Evolutionary conservation across 2,888 invertebrate genomes (phyloP).

Genomic region (Pocota personata): DNA sequence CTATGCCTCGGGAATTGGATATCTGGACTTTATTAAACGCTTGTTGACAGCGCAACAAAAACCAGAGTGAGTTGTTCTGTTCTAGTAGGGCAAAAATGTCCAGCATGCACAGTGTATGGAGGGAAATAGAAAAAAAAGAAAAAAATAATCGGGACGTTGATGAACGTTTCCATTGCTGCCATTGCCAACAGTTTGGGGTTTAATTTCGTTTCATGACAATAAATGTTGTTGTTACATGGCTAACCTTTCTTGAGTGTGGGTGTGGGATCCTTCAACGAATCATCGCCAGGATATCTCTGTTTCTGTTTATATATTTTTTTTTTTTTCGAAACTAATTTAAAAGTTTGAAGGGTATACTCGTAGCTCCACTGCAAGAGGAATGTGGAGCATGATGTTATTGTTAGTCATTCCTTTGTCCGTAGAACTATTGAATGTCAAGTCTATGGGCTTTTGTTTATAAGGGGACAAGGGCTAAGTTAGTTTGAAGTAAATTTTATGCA

Average conservation of each 20-base stretch:
- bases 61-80: constrained; percentile 25
- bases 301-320: background rate
- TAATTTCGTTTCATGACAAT: constrained; percentile 44
- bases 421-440: constrained; percentile 34
- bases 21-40: constrained; percentile 60
- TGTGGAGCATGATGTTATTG: constrained; percentile 9
- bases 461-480: background rate
- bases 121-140: background rate
- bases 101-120: background rate
- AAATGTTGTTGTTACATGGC: constrained; percentile 9
- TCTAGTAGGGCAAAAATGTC: constrained; percentile 16
- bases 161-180: constrained; percentile 4
- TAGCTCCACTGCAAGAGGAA: background rate
- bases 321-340: constrained; percentile 30
- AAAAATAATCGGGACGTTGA: constrained; percentile 3
- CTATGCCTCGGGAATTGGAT: constrained; percentile 10
- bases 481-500: background rate
- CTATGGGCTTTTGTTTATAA: constrained; percentile 9
- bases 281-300: constrained; percentile 31
- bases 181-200: constrained; percentile 45
- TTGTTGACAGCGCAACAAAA: constrained; percentile 60
- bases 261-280: background rate
- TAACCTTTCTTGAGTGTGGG: background rate
- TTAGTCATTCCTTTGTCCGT: background rate
- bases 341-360: constrained; percentile 19